Evolutionary conservation across 2,113 vertebrate genomes (phyloP), one percentile per base, ranked within the genome.

Genomic region (Phyllostomus hastatus): DNA sequence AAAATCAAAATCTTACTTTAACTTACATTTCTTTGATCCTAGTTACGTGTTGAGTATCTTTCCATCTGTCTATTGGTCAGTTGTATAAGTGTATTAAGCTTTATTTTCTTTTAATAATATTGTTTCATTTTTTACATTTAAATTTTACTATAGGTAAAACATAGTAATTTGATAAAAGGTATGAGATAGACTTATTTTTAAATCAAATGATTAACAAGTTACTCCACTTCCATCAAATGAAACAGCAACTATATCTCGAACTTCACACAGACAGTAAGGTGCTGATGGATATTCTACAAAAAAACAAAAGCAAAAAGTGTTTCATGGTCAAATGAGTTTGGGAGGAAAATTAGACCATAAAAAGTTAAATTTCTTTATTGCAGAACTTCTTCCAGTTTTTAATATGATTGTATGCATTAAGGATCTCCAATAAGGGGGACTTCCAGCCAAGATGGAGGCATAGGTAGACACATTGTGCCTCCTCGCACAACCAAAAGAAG

Each of bases 121-220:
- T 78, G 41, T 89, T 96, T 94, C 3, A 86, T 28, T 61, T 75
- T 96, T 83, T 72, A 35, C 31, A 72, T 78, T 78, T 91, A 91
- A 67, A 64, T 78, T 76, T 88, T 88, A 76, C 14, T 88, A 33
- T 14, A 64, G 76, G 69, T 91, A 38, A 90, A 85, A 76, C 86
- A 61, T 35, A 80, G 52, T 57, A 90, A 83, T 90, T 82, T 90
- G 15, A 46, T 86, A 67, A 61, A 80, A 79, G 10, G 28, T 83
- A 72, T 64, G 54, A 84, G 35, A 16, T 67, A 57, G 61, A 14
- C 69, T n/a, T 59, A 57, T 57, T 59, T 59, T 59, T 59, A 59
- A 59, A 59, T 59, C 57, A 59, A 10, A 59, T 59, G 57, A 59
- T 76, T 76, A 86, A 86, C 57, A 78, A 59, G 5, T 79, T 95